Percentiles rank a stretch among this genome's conserved stretches.
Evolutionary conservation across 2,888 invertebrate species (phyloP).

Genomic region (Oscheius sp.): DNA sequence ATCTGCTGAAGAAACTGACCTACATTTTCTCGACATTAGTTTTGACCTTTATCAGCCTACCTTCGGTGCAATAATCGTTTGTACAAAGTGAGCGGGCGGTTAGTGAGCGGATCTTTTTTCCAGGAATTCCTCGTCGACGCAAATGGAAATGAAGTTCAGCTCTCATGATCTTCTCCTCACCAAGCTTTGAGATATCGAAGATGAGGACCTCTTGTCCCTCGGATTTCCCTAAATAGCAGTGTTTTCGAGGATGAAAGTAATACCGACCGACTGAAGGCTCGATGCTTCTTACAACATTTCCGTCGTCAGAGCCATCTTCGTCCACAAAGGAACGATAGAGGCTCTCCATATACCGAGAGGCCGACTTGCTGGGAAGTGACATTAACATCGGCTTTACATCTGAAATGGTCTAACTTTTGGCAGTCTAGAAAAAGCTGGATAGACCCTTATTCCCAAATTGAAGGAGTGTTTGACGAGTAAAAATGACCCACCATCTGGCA

Average conservation of each 20-base stretch:
- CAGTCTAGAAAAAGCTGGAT: too few species aligned
- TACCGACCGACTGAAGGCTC: constrained; percentile 47
- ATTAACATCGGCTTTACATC: constrained; percentile 17
- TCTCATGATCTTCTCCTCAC: constrained; percentile 49
- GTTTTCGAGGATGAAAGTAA: neutral
- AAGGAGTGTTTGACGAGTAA: neutral
- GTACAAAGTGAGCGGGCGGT: constrained; percentile 49
- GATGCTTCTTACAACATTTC: constrained; percentile 50
- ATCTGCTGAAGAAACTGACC: constrained; percentile 38
- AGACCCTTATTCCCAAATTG: too few species aligned
- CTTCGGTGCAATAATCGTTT: constrained; percentile 50
- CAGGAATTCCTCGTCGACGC: constrained; percentile 38
- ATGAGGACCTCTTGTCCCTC: constrained; percentile 55
- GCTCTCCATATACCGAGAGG: constrained; percentile 28
- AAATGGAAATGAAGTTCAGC: constrained; percentile 57
- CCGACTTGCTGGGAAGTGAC: constrained; percentile 14
- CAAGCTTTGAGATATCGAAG: constrained; percentile 48
- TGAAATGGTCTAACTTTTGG: neutral
- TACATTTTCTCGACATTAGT: neutral
- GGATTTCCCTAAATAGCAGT: constrained; percentile 39
- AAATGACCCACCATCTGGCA: constrained; percentile 27
- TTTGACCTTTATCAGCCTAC: neutral
- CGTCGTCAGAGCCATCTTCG: constrained; percentile 55
- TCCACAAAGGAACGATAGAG: constrained; percentile 41
- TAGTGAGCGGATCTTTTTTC: constrained; percentile 46